phyloP scores from a whole-genome alignment of 2,888 invertebrate species.

The Hydriomena furcata region DNA sequence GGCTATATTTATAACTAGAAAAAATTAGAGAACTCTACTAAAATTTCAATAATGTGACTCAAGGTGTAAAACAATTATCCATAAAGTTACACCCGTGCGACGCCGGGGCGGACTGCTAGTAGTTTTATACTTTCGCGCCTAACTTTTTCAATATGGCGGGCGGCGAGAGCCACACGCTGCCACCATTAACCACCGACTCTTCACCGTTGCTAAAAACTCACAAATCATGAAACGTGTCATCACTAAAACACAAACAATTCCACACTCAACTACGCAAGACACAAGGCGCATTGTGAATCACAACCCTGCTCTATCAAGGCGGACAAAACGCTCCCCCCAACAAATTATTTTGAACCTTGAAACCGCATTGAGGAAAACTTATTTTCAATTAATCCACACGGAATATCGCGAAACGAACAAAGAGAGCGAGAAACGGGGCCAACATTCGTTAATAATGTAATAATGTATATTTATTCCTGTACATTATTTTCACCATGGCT shows the following conservation, averaged over 20 bases:
- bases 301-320: slow-evolving; percentile 52
- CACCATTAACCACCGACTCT: slow-evolving; percentile 83
- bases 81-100: too few species aligned
- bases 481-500: slow-evolving; percentile 70
- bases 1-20: too few species aligned
- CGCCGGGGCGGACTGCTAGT: too few species aligned
- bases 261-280: slow-evolving; percentile 44
- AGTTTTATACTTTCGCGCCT: slow-evolving; percentile 77
- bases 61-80: too few species aligned
- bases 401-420: slow-evolving; percentile 79
- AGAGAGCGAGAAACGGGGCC: slow-evolving; percentile 82
- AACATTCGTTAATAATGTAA: slow-evolving; percentile 84
- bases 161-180: slow-evolving; percentile 76
- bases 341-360: slow-evolving; percentile 77
- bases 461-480: slow-evolving; percentile 81
- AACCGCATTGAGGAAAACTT: slow-evolving; percentile 64
- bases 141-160: slow-evolving; percentile 82
- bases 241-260: slow-evolving; percentile 49
- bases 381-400: slow-evolving; percentile 68
- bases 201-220: slow-evolving; percentile 83
- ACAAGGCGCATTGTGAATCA: slow-evolving; percentile 56
- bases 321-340: slow-evolving; percentile 62
- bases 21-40: too few species aligned
- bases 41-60: too few species aligned
- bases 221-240: slow-evolving; percentile 82